A percentile compares a stretch with the other conserved stretches of the same genome.
Evolutionary conservation across 2,113 vertebrate genomes (phyloP).

Genomic region (Stercorarius parasiticus): DNA sequence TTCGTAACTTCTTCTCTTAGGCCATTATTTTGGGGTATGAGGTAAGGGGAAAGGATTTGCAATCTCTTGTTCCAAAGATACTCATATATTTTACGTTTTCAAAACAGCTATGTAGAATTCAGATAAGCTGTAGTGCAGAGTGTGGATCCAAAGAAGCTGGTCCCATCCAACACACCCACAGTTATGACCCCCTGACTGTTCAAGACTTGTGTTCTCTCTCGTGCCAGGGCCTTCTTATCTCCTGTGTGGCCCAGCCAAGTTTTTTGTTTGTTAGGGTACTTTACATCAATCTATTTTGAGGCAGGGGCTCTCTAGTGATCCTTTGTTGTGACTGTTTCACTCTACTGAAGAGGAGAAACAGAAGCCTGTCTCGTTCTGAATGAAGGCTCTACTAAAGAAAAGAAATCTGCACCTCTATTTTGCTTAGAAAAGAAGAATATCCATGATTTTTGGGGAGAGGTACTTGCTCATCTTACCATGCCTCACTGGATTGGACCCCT

Average conservation of each 20-base stretch:
- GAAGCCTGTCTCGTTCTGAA: not conserved
- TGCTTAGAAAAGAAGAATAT: not conserved
- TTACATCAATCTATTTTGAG: not conserved
- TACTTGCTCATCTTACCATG: not conserved
- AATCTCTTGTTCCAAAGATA: not conserved
- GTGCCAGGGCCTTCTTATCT: not conserved
- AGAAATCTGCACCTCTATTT: not conserved
- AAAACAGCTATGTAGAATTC: not conserved
- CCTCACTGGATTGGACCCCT: not conserved
- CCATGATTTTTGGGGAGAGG: not conserved
- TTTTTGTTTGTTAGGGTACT: not conserved
- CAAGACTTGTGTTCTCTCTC: not conserved
- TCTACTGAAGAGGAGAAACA: not conserved
- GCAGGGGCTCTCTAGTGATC: accelerated
- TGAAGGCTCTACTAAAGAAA: not conserved
- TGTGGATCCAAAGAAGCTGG: not conserved
- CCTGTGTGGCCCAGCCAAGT: not conserved
- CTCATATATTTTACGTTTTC: not conserved
- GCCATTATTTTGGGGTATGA: not conserved
- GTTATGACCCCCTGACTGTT: not conserved
- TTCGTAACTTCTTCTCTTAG: not conserved
- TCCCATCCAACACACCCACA: not conserved
- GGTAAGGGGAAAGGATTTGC: not conserved
- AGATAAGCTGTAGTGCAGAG: not conserved
- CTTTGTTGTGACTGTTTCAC: not conserved